Evolutionary conservation across 1,140 invertebrate species (phyloP), one percentile per base, ranked within the genome.

Genomic region (Pogonomyrmex californicus): DNA sequence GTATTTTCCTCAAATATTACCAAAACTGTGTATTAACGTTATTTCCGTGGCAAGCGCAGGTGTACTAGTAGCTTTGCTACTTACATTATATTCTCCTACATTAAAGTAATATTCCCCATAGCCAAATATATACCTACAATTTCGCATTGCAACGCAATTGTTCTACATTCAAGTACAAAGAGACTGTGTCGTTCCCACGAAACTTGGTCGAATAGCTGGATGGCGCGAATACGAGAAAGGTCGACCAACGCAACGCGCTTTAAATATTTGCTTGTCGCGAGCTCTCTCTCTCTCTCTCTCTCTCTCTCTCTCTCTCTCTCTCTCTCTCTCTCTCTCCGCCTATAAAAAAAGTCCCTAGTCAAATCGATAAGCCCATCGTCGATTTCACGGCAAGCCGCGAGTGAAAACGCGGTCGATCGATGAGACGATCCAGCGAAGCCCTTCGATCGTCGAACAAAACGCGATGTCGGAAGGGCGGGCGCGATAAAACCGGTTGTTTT

Each of bases 391-490:
- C 3, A 33, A 70, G 38, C 38, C 49, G 44, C 47, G 30, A 75
- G 54, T 60, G 54, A 73, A 58, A 73, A n/a, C 38, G 41, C 56
- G 54, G 41, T 60, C 38, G 54, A 62, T 54, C 17, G 17, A 41
- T 73, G 41, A 36, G n/a, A 33, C 54, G 30, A 23, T 54, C 41
- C 44, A 17, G n/a, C 38, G 88, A 41, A 70, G 68, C 81, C 79
- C 79, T 83, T 90, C 87, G 87, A 91, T 92, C 82, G 83, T 86
- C 86, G 73, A 75, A 88, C 91, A 91, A 93, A 92, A 88, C 79
- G 87, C 90, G 89, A 91, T 91, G 88, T 91, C 88, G 77, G 23
- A 79, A 79, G 44, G 79, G 88, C 49, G 68, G 86, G 87, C 65
- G 85, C 88, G 81, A 70, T 71, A 86, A 49, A 85, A 76, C 89